Evolutionary conservation across 2,797 vertebrate genomes (phyloP), one percentile per base, ranked within the genome.

Genomic region (Pseudotriccus pelzelni): DNA sequence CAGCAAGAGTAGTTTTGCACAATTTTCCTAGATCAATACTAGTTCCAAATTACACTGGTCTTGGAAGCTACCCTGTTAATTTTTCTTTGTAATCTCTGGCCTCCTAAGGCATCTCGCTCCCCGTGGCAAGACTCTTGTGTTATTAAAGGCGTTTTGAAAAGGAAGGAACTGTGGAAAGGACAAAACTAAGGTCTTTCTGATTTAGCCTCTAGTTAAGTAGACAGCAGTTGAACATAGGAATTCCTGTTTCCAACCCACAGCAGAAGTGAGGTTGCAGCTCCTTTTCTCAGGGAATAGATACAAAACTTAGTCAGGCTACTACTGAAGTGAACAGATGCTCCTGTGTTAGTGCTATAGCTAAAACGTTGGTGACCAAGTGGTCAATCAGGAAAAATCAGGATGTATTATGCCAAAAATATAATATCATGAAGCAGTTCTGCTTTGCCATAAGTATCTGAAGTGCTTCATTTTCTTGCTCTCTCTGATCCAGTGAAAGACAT

Each of bases 391-490:
- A 59, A 87, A 34, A 37, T 16, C 3, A 10, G 62, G 24, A 47
- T 67, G 28, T 13, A 37, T 91, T 70, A 52, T 37, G 14, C 14
- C 25, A 74, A 59, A 83, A 73, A 62, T 3, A 27, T 36, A 69
- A 62, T 3, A 27, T 36, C 32, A 41, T 12, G 24, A 83, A 67
- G 34, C 12, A 49, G 5, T 34, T 23, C 4, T 67, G 10, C 23
- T 87, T 89, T 83, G 36, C 14, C 14, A 12, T 28, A 66, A n/a
- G 8, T 59, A 24, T 21, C 50, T 53, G 55, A 73, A 43, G 19
- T 36, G 13, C n/a, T 84, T 64, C 0, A 30, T 89, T 83, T 83
- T 66, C 27, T 90, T 0, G 0, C 6, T 7, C 18, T 66, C 14
- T 88, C 58, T 74, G 44, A 52, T 17, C 10, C 24, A 73, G 16